Conservation (phyloP, 1,140 invertebrate genomes). For the Latrodectus geometricus region DNA sequence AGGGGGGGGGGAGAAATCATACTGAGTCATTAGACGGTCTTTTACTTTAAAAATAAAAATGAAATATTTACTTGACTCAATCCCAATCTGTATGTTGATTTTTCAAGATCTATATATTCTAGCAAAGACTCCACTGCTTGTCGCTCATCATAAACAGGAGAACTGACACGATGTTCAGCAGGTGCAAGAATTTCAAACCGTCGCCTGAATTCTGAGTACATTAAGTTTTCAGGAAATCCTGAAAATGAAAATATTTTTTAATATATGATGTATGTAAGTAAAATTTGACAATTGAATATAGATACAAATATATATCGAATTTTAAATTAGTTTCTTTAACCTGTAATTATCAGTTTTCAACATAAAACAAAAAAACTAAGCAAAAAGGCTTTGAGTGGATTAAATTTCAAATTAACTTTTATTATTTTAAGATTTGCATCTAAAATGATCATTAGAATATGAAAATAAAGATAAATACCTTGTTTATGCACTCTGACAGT, state of each 20-base stretch:
- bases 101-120: slow-evolving; percentile 85
- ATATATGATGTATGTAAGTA: too few species aligned
- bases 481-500: slow-evolving; percentile 90
- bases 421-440: too few species aligned
- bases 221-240: slow-evolving; percentile 90
- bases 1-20: background rate
- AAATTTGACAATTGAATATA: too few species aligned
- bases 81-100: slow-evolving; percentile 87
- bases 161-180: slow-evolving; percentile 68
- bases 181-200: slow-evolving; percentile 81
- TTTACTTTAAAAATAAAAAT: slow-evolving; percentile 29
- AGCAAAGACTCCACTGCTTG: slow-evolving; percentile 83
- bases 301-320: too few species aligned
- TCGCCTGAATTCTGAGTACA: slow-evolving; percentile 86
- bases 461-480: slow-evolving; percentile 70
- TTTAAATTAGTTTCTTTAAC: too few species aligned
- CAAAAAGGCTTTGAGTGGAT: too few species aligned
- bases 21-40: background rate
- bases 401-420: too few species aligned
- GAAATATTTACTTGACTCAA: slow-evolving; percentile 83
- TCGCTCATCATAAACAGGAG: slow-evolving; percentile 68
- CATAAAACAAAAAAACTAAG: too few species aligned
- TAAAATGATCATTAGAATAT: too few species aligned
- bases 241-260: slow-evolving; percentile 35
- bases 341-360: too few species aligned